Percentiles rank a stretch among this genome's conserved stretches.
These are phyloP conservation scores for Gadopsis marmoratus DNA, from an alignment of 2,797 vertebrate species.

Conservation along the genomic window DNA sequence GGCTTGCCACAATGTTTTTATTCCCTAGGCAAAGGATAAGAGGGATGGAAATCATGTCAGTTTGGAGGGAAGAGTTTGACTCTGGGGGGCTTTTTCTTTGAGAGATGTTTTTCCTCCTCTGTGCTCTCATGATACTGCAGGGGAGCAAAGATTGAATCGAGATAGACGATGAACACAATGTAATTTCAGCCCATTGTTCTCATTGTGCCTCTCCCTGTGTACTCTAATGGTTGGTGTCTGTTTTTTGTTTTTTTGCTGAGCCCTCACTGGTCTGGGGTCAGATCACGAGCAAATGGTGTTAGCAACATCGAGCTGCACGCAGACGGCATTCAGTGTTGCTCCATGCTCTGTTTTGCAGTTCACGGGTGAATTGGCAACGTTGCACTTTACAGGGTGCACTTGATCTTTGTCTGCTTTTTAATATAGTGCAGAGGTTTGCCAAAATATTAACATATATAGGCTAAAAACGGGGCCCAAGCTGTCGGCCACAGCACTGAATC, in stretches of 20 bases:
- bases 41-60: slow-evolving; percentile 4
- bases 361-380: slow-evolving; percentile 6
- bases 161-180: slow-evolving; percentile 47
- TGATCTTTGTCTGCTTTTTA: slow-evolving; percentile 5
- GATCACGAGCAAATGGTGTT: slow-evolving; percentile 37
- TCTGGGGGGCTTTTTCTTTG: neutral
- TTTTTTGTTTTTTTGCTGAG: slow-evolving; percentile 20
- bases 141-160: slow-evolving; percentile 51
- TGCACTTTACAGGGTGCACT: neutral
- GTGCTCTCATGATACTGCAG: slow-evolving; percentile 27
- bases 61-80: slow-evolving; percentile 5
- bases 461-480: neutral
- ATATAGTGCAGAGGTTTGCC: neutral
- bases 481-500: neutral
- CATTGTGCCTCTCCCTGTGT: neutral
- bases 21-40: neutral
- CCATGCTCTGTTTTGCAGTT: slow-evolving; percentile 5
- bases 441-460: neutral
- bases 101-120: slow-evolving; percentile 18
- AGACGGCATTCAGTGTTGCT: neutral
- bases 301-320: neutral
- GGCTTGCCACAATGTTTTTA: neutral
- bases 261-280: slow-evolving; percentile 41
- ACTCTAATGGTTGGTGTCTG: slow-evolving; percentile 34
- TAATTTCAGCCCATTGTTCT: slow-evolving; percentile 47